Base-by-base conservation (phyloP, 2,113 vertebrate genomes). In the Leiothrix lutea region DNA sequence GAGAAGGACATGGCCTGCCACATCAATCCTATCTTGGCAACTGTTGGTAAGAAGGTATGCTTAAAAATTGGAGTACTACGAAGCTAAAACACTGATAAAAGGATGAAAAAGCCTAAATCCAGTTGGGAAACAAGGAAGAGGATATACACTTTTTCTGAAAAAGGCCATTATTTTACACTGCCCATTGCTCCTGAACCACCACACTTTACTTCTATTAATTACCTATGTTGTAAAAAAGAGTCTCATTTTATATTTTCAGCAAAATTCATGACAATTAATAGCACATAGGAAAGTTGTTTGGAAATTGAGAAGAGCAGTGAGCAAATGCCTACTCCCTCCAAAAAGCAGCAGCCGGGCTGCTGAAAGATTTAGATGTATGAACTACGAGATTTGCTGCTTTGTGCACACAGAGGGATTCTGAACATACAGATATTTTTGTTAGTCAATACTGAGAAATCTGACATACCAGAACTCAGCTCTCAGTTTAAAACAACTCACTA, bases 331-430 rank as follows among this genome's bases (percentile, higher is more conserved):
- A 5, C 18, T 40, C 31, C 5, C 40, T 36, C 31, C 35, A 80
- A 77, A 83, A 91, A 45, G 3, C 33, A 86, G 53, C 38, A 83
- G 25, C 62, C 50, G 24, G 18, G 24, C 33, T 66, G 26, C 17
- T 0, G 0, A 31, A 75, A 79, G 22, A 61, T 65, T 40, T 25
- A 21, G 28, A 64, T 50, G 2, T 3, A 42, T 9, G 6, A 91
- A 61, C n/a, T 14, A 28, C 8, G 8, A 33, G 24, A 40, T 77
- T 73, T 77, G 14, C n/a, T 88, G 65, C 54, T 81, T 61, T 61
- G 25, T 18, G 18, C 16, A 40, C 2, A 3, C 7, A 77, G 16
- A 20, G 14, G 5, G 22, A 77, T 47, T 62, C 44, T 22, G 18
- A 86, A 79, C 17, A 15, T 54, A n/a, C 33, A 58, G 40, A 15